phyloP scores from a whole-genome alignment of 2,113 vertebrate genomes.

The Mohoua ochrocephala region DNA sequence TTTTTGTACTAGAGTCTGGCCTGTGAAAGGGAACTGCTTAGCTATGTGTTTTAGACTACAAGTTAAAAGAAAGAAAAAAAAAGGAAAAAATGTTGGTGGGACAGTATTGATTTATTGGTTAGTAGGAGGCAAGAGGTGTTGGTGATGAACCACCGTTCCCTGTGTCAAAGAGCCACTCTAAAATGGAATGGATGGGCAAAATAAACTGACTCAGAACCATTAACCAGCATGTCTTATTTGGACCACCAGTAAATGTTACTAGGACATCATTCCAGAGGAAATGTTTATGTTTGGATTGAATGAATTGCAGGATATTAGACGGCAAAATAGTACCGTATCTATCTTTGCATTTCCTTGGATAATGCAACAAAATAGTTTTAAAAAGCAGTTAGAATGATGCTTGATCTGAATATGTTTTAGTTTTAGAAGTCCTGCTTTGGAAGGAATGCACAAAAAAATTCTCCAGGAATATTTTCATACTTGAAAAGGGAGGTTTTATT shows the following conservation, averaged over 20 bases:
- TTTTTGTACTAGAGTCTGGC: background rate
- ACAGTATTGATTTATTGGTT: background rate
- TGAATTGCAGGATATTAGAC: background rate
- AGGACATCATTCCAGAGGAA: conserved; percentile 16
- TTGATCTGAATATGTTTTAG: background rate
- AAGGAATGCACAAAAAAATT: background rate
- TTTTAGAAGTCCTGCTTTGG: background rate
- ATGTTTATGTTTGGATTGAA: background rate
- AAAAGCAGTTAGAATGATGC: background rate
- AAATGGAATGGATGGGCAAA: background rate
- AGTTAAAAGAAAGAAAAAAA: background rate
- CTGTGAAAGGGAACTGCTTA: background rate
- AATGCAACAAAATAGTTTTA: conserved; percentile 1
- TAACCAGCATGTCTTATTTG: background rate
- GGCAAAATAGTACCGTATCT: background rate
- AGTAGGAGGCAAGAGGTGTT: background rate
- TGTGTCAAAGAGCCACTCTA: background rate
- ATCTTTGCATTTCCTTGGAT: conserved; percentile 22
- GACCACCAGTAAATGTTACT: background rate
- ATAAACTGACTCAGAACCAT: background rate
- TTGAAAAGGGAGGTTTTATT: background rate
- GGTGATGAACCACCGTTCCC: background rate
- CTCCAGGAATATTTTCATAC: background rate
- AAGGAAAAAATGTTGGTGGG: background rate
- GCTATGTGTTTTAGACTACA: background rate